Evolutionary conservation across 1,140 invertebrate species (phyloP).

Genomic region (Leptinotarsa texana): DNA sequence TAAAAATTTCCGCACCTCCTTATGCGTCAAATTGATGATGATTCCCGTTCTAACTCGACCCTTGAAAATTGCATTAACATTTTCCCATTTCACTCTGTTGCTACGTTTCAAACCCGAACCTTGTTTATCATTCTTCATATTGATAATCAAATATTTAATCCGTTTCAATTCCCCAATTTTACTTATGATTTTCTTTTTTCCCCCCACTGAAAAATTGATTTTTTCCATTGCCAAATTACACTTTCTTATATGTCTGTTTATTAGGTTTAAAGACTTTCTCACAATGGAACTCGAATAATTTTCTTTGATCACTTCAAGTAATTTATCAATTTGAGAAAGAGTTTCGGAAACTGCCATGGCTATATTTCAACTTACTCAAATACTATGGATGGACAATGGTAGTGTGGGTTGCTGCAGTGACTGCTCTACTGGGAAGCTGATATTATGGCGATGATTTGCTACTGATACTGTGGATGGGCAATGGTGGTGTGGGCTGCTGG

Average conservation of each 20-base stretch:
- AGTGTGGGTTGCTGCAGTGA: too few species aligned
- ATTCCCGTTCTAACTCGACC: neutral
- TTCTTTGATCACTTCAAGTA: neutral
- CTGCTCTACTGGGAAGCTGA: too few species aligned
- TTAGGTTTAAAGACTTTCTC: neutral
- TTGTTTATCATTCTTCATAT: neutral
- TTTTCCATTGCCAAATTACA: neutral
- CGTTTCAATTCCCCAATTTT: neutral
- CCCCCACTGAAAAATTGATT: neutral
- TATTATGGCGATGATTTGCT: too few species aligned
- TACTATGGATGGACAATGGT: too few species aligned
- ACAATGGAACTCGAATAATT: neutral
- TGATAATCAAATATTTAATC: neutral
- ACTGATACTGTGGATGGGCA: too few species aligned
- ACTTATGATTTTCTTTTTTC: neutral
- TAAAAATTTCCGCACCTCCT: neutral
- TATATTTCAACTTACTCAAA: neutral
- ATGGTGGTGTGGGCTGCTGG: too few species aligned
- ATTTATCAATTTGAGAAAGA: neutral
- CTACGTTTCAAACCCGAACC: neutral
- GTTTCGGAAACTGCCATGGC: neutral
- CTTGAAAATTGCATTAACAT: neutral
- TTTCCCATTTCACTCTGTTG: neutral
- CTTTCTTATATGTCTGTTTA: neutral
- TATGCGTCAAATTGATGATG: neutral